phyloP scores from a whole-genome alignment of 2,888 invertebrate species.

The Ctena decussata region DNA sequence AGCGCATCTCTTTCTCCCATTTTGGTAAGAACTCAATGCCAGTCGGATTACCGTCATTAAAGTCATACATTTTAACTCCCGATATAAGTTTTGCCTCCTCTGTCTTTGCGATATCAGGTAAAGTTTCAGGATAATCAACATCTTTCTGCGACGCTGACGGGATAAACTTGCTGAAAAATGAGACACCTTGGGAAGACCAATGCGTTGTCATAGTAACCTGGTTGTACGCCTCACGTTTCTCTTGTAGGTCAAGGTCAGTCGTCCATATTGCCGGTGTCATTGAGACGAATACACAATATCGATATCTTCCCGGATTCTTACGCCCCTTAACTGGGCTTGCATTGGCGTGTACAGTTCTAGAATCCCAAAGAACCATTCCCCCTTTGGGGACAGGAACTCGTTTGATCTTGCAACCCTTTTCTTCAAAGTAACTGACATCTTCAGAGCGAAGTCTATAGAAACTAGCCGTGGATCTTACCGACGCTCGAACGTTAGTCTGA shows the following conservation, averaged over 20 bases:
- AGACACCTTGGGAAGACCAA: conserved; percentile 78
- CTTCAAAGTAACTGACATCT: conserved; percentile 68
- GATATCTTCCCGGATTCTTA: conserved; percentile 76
- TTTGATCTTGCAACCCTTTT: conserved; percentile 68
- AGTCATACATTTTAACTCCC: conserved; percentile 66
- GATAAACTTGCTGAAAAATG: conserved; percentile 49
- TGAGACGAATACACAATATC: conserved; percentile 79
- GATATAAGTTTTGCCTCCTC: conserved; percentile 67
- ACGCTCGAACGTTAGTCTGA: conserved; percentile 52
- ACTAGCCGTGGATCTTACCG: conserved; percentile 7
- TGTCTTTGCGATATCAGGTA: conserved; percentile 74
- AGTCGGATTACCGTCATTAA: conserved; percentile 65
- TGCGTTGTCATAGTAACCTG: conserved; percentile 73
- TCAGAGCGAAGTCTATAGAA: conserved; percentile 9
- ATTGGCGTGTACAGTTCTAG: conserved; percentile 81
- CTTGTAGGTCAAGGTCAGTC: conserved; percentile 65
- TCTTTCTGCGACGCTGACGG: conserved; percentile 19
- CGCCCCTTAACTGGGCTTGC: conserved; percentile 75
- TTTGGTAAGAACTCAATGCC: conserved; percentile 65
- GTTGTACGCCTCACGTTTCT: conserved; percentile 74
- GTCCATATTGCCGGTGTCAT: conserved; percentile 83
- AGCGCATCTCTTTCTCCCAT: conserved; percentile 49
- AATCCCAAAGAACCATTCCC: conserved; percentile 83
- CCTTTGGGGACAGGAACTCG: conserved; percentile 80
- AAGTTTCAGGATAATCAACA: conserved; percentile 41